Evolutionary conservation across 2,888 invertebrate genomes (phyloP), one percentile per base, ranked within the genome.

Genomic region (Lasioglossum villosulum): DNA sequence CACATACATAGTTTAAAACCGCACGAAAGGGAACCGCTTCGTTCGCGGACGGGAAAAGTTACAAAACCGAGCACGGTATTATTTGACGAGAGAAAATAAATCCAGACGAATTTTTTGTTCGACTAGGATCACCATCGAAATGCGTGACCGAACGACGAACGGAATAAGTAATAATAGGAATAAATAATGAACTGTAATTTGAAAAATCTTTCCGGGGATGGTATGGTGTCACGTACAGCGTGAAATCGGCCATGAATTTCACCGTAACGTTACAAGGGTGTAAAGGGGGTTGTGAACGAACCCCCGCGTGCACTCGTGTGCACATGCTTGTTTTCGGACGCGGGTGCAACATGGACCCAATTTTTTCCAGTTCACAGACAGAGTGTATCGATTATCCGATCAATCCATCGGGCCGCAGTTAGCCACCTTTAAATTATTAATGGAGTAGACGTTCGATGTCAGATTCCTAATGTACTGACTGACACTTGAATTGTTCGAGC

Each of bases 351-450:
- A 48, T 27, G 73, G 68, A 75, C 59, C 66, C 52, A 75, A 86
- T 86, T 78, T 59, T 76, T 86, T 86, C 86, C 86, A 45, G 56
- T 86, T 86, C 86, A 71, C 75, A 73, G 75, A 78, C 66, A 76
- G 52, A 30, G 72, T 56, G 75, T 86, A 86, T 86, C 86, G 86
- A 86, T 86, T 86, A 81, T 78, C 86, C 78, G 75, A 68, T 78
- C 52, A 34, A 66, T 56, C 19, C 70, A 48, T 74, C 79, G 37
- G 66, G 73, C 73, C 48, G 75, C 39, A 42, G 23, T 63, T 37
- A 70, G 45, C 30, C 52, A 70, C 19, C 37, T n/a, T 37, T 14
- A 80, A 72, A 81, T 81, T 83, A 83, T 76, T 78, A 74, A 77
- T 73, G 74, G 83, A 48, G 14, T 42, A 68, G 19, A 45, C 8